Base-by-base conservation (phyloP, 2,797 vertebrate genomes). In the Streptopelia turtur region DNA sequence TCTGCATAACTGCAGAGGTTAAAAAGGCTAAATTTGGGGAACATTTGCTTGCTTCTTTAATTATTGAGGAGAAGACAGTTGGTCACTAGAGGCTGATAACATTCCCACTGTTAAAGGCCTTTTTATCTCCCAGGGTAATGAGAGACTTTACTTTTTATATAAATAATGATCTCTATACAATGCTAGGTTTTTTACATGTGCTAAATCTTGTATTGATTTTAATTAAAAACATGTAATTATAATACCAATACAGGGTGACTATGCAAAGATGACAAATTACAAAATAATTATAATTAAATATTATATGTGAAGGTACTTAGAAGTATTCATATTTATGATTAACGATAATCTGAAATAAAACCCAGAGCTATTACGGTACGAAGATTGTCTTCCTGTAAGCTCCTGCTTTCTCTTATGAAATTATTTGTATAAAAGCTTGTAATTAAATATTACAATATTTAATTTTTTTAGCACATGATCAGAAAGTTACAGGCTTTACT, bases 1-100 rank as follows among this genome's bases (percentile, higher is more conserved):
- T 33, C 61, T 91, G 59, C 66, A 90, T 53, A 94, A 87, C 85
- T 87, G 55, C 60, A 84, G 71, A 92, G 93, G 94, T 97, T 96
- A 93, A 94, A 94, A 93, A 97, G 91, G 91, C 82, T 96, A 95
- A 88, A 93, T 93, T 93, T 94, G 71, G 94, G 87, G 87, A 89
- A 86, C 82, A 74, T 79, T 84, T 50, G 80, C 90, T 91, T 75
- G 70, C 72, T 97, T 83, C 89, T 96, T 97, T 97, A 98, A 98
- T 98, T 98, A 97, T 89, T 94, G 93, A 96, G 80, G 86, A 97
- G 89, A 97, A 96, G 89, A 96, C 86, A 96, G 96, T 93, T 95
- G 92, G 91, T 96, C 95, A 96, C 92, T 61, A 84, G 93, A 24
- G 24, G 59, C 75, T 97, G 96, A 97, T 96, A 97, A 97, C 93